A percentile compares a stretch with the other conserved stretches of the same genome.
These are phyloP conservation scores for Astreopora myriophthalma DNA, from an alignment of 64 coral and sea anemone genomes.

Conservation along the genomic window DNA sequence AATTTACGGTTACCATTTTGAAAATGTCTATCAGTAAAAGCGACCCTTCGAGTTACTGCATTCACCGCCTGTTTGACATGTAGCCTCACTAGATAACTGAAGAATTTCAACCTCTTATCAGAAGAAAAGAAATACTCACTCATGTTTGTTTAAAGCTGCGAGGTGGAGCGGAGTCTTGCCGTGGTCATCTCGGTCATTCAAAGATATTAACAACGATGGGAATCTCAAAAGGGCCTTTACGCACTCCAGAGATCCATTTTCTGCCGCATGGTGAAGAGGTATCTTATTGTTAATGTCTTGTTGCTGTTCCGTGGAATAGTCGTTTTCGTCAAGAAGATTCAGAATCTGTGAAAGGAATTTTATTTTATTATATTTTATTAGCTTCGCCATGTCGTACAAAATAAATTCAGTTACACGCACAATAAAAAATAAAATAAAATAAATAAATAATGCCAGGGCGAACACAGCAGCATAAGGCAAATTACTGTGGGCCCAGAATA, in stretches of 20 bases:
- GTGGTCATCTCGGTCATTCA: conserved; percentile 5
- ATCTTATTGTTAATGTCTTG: neutral
- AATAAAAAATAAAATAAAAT: no score
- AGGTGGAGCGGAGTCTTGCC: conserved; percentile 20
- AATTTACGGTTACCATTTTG: no score
- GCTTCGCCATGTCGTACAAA: no score
- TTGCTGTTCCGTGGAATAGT: neutral
- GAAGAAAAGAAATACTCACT: neutral
- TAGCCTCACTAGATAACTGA: no score
- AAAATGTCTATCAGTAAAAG: no score
- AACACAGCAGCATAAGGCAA: no score
- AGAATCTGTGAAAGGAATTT: conserved; percentile 17
- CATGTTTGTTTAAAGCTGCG: conserved; percentile 23
- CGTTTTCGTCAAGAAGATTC: neutral
- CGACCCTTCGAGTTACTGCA: no score
- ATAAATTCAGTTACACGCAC: no score
- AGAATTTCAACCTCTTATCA: neutral
- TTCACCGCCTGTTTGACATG: no score
- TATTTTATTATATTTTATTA: no score
- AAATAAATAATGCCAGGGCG: no score
- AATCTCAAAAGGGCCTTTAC: neutral
- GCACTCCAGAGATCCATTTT: conserved; percentile 31
- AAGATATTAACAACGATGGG: neutral
- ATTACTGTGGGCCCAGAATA: no score
- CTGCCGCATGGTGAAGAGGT: conserved; percentile 23